Conservation (phyloP, 1,140 invertebrate species). For the Pemphigus obesinymphae region DNA sequence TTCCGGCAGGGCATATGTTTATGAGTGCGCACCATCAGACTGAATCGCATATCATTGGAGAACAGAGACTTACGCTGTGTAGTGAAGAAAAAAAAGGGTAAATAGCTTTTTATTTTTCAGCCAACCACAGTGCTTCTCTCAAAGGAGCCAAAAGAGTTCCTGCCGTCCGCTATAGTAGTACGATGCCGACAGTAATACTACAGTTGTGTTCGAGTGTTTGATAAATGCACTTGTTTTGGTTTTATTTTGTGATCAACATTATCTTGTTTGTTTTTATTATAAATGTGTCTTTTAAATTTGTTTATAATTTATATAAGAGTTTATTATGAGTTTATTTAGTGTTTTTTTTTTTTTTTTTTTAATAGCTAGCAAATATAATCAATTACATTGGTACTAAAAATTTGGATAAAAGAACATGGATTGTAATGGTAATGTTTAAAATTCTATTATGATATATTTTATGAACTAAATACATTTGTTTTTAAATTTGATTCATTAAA, state of each 20-base stretch:
- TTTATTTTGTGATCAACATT: neutral
- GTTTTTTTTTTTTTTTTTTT: neutral
- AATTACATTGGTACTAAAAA: neutral
- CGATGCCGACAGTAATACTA: neutral
- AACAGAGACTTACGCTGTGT: neutral
- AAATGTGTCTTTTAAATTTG: neutral
- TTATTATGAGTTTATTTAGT: neutral
- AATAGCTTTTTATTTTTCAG: conserved; percentile 27
- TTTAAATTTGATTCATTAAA: too few relatives aligned
- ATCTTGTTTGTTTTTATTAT: neutral
- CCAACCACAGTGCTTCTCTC: conserved; percentile 33
- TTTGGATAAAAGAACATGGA: neutral
- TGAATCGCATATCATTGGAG: conserved; percentile 38
- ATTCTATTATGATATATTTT: too few relatives aligned
- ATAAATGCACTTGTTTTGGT: neutral
- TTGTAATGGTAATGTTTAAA: conserved; percentile 6
- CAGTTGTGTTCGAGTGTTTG: conserved; percentile 13
- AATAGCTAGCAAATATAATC: neutral
- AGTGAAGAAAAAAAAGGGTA: conserved; percentile 35
- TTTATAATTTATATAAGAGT: neutral
- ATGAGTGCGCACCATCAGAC: conserved; percentile 23
- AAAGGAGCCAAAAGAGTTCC: conserved; percentile 31
- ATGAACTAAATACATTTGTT: too few relatives aligned
- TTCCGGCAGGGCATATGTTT: neutral
- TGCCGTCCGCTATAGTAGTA: neutral